phyloP scores from a whole-genome alignment of 2,888 invertebrate species.

The Allolobophora icterica region DNA sequence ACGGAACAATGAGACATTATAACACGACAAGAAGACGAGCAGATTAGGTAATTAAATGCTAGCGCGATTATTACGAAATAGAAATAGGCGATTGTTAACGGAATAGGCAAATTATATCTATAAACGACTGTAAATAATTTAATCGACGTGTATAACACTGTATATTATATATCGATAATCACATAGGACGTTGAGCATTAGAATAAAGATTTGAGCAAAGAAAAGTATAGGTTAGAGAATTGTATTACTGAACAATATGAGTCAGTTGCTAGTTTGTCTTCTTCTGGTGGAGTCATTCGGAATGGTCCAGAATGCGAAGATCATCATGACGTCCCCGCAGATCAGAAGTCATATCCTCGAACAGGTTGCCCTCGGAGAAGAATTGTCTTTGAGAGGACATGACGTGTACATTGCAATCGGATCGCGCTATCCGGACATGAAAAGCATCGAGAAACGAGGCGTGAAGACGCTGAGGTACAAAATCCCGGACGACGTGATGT shows the following conservation, averaged over 20 bases:
- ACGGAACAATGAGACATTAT: not conserved
- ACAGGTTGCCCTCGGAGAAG: constrained; percentile 33
- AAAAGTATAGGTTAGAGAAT: too few species aligned
- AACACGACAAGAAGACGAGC: not conserved
- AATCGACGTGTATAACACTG: too few species aligned
- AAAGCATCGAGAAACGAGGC: constrained; percentile 14
- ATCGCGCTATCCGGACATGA: not conserved
- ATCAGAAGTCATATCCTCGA: constrained; percentile 35
- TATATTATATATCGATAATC: not conserved
- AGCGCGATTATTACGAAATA: not conserved
- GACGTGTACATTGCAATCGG: constrained; percentile 36
- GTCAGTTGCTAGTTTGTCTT: not conserved
- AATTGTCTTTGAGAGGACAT: constrained; percentile 36
- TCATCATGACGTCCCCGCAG: constrained; percentile 34
- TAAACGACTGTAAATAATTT: not conserved
- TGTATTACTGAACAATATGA: not conserved
- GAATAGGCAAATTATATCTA: not conserved
- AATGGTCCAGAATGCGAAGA: not conserved
- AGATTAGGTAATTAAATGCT: not conserved
- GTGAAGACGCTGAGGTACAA: not conserved
- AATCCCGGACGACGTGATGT: not conserved
- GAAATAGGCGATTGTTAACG: not conserved
- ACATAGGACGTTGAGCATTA: not conserved
- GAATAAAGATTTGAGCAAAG: not conserved
- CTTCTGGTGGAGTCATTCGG: not conserved